Conservation (phyloP, 2,888 invertebrate species). For the Anthophora plumipes region DNA sequence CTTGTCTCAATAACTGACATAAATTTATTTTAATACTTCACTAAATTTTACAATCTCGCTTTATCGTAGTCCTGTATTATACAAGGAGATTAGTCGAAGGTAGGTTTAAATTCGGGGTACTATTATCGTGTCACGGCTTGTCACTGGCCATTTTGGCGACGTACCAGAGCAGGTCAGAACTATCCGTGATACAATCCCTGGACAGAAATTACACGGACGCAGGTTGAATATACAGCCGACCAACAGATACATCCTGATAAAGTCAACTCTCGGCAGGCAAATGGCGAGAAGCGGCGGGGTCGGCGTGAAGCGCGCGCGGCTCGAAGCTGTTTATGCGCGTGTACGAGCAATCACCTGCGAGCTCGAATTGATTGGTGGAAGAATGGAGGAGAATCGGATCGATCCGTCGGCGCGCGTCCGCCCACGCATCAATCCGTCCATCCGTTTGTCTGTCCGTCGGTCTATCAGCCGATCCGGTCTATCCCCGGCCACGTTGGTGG, state of each 20-base stretch:
- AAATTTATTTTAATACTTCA: too few relatives aligned
- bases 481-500: slow-evolving; percentile 47
- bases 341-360: slow-evolving; percentile 60
- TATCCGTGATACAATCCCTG: slow-evolving; percentile 26
- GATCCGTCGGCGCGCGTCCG: slow-evolving; percentile 37
- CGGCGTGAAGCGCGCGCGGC: slow-evolving; percentile 36
- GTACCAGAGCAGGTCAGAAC: slow-evolving; percentile 22
- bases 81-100: too few relatives aligned
- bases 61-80: too few relatives aligned
- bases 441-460: slow-evolving; percentile 45
- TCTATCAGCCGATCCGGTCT: slow-evolving; percentile 54
- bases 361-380: slow-evolving; percentile 66
- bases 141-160: slow-evolving; percentile 30
- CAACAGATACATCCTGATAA: slow-evolving; percentile 70
- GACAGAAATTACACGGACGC: slow-evolving; percentile 60
- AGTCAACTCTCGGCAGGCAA: slow-evolving; percentile 62
- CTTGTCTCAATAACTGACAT: too few relatives aligned
- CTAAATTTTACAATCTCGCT: too few relatives aligned
- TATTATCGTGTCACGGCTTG: slow-evolving; percentile 15
- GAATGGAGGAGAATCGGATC: slow-evolving; percentile 58
- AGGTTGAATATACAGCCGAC: slow-evolving; percentile 47
- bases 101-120: not conserved
- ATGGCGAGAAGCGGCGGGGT: slow-evolving; percentile 40
- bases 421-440: slow-evolving; percentile 48
- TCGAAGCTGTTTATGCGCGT: slow-evolving; percentile 52